Conservation (phyloP, 2,797 vertebrate genomes). For the Danionella dracula region DNA sequence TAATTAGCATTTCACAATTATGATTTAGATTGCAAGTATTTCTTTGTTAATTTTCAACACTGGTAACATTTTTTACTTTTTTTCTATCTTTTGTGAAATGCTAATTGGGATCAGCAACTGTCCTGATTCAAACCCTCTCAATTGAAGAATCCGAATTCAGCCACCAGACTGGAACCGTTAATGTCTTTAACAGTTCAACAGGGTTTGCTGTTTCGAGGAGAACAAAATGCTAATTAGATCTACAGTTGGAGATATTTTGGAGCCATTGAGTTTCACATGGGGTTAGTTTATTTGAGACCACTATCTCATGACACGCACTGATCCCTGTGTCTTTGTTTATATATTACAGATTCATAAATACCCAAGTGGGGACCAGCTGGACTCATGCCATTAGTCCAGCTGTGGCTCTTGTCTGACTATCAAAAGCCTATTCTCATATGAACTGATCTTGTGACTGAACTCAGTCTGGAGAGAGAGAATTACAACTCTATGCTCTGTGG, state of each 20-base stretch:
- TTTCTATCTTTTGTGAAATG: no score
- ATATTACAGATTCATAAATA: neutral
- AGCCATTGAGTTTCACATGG: neutral
- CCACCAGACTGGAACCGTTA: neutral
- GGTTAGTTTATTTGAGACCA: neutral
- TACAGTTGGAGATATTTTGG: neutral
- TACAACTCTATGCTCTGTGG: neutral
- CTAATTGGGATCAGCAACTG: no score
- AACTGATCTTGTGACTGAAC: constrained; percentile 27
- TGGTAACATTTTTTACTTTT: no score
- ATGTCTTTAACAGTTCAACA: no score
- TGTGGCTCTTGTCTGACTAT: neutral
- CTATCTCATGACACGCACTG: neutral
- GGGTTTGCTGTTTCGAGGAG: constrained; percentile 17
- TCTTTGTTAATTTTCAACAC: no score
- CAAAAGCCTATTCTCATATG: constrained; percentile 7
- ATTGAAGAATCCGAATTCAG: neutral
- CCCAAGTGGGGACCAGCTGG: neutral
- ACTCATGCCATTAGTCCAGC: neutral
- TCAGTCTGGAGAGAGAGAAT: constrained; percentile 28
- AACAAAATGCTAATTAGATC: neutral
- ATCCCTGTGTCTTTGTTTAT: neutral
- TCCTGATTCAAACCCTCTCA: no score
- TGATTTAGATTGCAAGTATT: no score
- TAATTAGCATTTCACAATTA: no score